Base-by-base conservation (phyloP, 1,140 invertebrate species). In the Odontomachus brunneus region DNA sequence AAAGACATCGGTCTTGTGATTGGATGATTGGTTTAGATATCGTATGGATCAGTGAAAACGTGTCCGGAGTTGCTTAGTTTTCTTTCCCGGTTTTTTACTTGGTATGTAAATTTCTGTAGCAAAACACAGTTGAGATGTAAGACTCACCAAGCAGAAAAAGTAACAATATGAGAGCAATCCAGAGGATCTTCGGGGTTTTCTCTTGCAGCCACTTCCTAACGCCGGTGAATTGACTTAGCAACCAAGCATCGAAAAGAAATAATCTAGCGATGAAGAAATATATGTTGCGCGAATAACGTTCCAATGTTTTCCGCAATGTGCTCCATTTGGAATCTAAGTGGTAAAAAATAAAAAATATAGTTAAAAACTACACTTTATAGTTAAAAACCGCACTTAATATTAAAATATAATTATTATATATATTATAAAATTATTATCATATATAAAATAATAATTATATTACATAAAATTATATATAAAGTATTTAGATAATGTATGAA, bases 191-290 rank as follows among this genome's bases (percentile, higher is more conserved):
- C 19, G 72, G 76, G 29, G 87, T 85, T 51, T 88, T 90, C 33
- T 87, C 84, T 29, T 82, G 74, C 0, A 91, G 29, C 44, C 84
- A 73, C 22, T 91, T 66, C 38, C 92, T 91, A 48, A 90, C 11
- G 62, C 65, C 83, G 44, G 90, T 90, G 60, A 87, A 62, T 83
- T 80, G 89, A 72, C 92, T 94, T 26, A 94, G 66, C 51, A 93
- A 15, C 93, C 94, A 94, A 44, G 92, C 83, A 82, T 94, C 93
- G 7, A 94, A 67, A 22, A 92, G 88, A 22, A 93, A 71, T 65
- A 90, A 59, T 63, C 88, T 91, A 14, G 93, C 89, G 38, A 93
- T 75, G 80, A 91, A 76, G 17, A 93, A 75, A 67, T 94, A 94
- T 33, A 92, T n/a, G 69, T 89, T 88, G 51, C 91, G 87, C 65